Evolutionary conservation across 2,888 invertebrate species (phyloP).

Genomic region (Polymixis flavicincta): DNA sequence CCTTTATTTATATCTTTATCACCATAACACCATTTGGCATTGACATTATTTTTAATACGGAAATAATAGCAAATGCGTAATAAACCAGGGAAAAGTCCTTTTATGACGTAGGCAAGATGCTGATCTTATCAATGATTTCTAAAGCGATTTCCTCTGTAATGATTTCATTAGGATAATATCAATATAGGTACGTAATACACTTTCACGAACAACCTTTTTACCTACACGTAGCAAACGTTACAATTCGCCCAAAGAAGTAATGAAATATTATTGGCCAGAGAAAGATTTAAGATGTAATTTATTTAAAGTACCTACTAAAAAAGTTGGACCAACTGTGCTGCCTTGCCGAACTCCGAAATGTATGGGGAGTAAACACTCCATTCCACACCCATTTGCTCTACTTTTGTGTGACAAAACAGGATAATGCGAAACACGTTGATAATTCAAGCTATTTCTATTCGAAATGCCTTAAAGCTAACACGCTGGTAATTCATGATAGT

Average conservation of each 20-base stretch:
- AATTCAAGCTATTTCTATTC: background rate
- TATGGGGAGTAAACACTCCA: background rate
- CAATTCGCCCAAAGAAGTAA: no score
- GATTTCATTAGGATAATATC: background rate
- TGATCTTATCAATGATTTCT: background rate
- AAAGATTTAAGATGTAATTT: background rate
- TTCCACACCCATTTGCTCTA: background rate
- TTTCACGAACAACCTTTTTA: background rate
- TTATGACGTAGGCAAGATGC: background rate
- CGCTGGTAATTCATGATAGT: slow-evolving; percentile 22
- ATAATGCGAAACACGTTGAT: background rate
- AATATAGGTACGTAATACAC: background rate
- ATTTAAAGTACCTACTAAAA: background rate
- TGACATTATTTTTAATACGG: background rate
- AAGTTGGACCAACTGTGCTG: background rate
- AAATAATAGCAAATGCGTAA: slow-evolving; percentile 7
- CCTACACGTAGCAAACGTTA: background rate
- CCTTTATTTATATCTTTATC: background rate
- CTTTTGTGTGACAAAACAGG: background rate
- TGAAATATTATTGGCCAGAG: no score
- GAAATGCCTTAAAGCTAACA: background rate
- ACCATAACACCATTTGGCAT: background rate
- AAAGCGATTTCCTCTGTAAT: background rate
- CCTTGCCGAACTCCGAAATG: background rate
- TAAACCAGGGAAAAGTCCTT: background rate